Percentiles rank a stretch among this genome's conserved stretches.
Conservation (phyloP, 2,888 invertebrate genomes). For the Cephus pulcher region DNA sequence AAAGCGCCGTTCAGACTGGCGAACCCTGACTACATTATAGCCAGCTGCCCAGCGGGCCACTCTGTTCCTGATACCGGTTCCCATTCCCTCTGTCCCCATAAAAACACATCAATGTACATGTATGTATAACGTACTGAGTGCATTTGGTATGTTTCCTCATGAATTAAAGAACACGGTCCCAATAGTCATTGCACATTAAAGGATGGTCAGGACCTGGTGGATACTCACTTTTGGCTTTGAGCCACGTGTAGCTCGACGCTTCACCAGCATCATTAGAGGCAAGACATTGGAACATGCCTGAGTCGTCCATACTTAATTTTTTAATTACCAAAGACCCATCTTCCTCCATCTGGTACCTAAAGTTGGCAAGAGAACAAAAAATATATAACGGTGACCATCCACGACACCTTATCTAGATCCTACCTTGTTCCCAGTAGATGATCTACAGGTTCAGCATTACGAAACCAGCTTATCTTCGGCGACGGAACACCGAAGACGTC, state of each 20-base stretch:
- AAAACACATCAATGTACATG: constrained; percentile 30
- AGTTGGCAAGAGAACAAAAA: constrained; percentile 27
- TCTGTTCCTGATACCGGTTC: constrained; percentile 58
- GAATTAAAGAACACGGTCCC: not conserved
- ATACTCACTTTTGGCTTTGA: constrained; percentile 93
- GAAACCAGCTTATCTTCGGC: constrained; percentile 89
- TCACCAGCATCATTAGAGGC: constrained; percentile 92
- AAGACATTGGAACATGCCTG: constrained; percentile 96
- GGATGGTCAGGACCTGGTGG: constrained; percentile 5
- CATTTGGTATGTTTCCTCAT: not conserved
- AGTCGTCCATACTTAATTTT: constrained; percentile 84
- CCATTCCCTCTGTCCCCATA: constrained; percentile 52
- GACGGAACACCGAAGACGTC: constrained; percentile 88
- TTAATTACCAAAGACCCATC: constrained; percentile 87
- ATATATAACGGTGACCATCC: not conserved
- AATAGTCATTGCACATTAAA: not conserved
- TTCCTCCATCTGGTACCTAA: constrained; percentile 81
- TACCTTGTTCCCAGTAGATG: constrained; percentile 70
- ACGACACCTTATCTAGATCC: constrained; percentile 26
- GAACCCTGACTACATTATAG: constrained; percentile 66
- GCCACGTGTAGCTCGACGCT: constrained; percentile 89
- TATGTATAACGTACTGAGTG: not conserved
- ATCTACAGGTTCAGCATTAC: constrained; percentile 74
- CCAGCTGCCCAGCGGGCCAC: constrained; percentile 63
- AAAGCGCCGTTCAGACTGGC: constrained; percentile 65